A percentile compares a stretch with the other conserved stretches of the same genome.
These are phyloP conservation scores for Meteorus sp. DNA, from an alignment of 1,140 invertebrate species.

Conservation along the genomic window DNA sequence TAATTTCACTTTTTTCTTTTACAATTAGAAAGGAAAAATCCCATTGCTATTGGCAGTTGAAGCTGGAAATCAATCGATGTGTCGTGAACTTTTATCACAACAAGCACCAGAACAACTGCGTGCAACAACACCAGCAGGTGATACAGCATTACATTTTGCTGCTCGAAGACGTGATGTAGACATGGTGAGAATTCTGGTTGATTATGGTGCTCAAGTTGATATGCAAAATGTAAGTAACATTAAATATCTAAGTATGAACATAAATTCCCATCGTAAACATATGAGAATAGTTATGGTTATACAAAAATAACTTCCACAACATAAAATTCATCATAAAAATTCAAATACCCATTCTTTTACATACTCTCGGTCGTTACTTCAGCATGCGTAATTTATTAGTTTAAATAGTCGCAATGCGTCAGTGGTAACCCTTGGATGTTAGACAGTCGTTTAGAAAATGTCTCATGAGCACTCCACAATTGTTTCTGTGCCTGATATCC, in stretches of 20 bases:
- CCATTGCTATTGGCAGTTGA: slow-evolving; percentile 91
- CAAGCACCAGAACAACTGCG: slow-evolving; percentile 78
- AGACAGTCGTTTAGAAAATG: slow-evolving; percentile 27
- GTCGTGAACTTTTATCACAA: slow-evolving; percentile 83
- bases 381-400: slow-evolving; percentile 46
- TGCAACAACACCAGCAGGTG: slow-evolving; percentile 74
- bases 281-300: slow-evolving; percentile 23
- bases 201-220: slow-evolving; percentile 89
- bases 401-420: slow-evolving; percentile 41
- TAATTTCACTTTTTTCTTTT: no score
- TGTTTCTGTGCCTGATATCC: no score
- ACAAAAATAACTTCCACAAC: slow-evolving; percentile 13
- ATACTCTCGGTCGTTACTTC: slow-evolving; percentile 20
- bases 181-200: slow-evolving; percentile 87
- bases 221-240: slow-evolving; percentile 80
- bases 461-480: not conserved
- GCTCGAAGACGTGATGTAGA: slow-evolving; percentile 87
- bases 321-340: slow-evolving; percentile 27
- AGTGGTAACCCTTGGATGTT: slow-evolving; percentile 13
- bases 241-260: no score
- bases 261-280: no score
- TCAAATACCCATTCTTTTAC: slow-evolving; percentile 35
- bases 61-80: slow-evolving; percentile 90
- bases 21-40: slow-evolving; percentile 92
- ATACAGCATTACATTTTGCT: slow-evolving; percentile 90